Percentiles rank a stretch among this genome's conserved stretches.
These are phyloP conservation scores for Diarsia rubi DNA, from an alignment of 2,888 invertebrate species.

Conservation along the genomic window DNA sequence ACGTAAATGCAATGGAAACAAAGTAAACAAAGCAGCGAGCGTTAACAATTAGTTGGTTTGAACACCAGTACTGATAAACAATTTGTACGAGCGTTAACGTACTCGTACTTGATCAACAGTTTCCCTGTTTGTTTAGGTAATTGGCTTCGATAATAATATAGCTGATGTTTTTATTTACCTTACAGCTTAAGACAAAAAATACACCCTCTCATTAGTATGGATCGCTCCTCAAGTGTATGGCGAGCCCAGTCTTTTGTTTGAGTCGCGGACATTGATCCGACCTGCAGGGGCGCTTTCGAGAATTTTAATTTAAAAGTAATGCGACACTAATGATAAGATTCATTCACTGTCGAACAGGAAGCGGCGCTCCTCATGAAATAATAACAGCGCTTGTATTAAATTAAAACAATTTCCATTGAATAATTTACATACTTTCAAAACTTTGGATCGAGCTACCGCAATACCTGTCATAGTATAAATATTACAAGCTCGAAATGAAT, in stretches of 20 bases:
- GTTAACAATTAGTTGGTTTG: constrained; percentile 52
- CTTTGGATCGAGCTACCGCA: constrained; percentile 40
- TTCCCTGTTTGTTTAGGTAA: constrained; percentile 54
- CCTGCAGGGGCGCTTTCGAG: constrained; percentile 20
- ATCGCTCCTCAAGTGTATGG: constrained; percentile 17
- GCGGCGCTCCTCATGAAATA: constrained; percentile 10
- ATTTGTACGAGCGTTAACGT: constrained; percentile 45
- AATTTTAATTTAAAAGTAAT: constrained; percentile 48
- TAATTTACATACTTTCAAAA: constrained; percentile 57
- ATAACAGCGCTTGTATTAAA: constrained; percentile 28
- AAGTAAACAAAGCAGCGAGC: constrained; percentile 45
- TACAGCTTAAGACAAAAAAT: constrained; percentile 33
- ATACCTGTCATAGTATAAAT: constrained; percentile 68
- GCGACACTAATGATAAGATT: constrained; percentile 28
- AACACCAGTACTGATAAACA: constrained; percentile 50
- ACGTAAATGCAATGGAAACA: constrained; percentile 45
- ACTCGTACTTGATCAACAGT: constrained; percentile 58
- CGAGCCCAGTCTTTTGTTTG: constrained; percentile 19
- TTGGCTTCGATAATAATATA: constrained; percentile 35
- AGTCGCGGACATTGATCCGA: constrained; percentile 32
- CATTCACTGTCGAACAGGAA: constrained; percentile 22
- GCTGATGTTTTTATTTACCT: constrained; percentile 40
- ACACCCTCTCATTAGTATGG: neutral
- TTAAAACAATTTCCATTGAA: constrained; percentile 54
- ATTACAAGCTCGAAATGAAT: constrained; percentile 76